phyloP scores from a whole-genome alignment of 2,888 invertebrate genomes.

The Machimus atricapillus region DNA sequence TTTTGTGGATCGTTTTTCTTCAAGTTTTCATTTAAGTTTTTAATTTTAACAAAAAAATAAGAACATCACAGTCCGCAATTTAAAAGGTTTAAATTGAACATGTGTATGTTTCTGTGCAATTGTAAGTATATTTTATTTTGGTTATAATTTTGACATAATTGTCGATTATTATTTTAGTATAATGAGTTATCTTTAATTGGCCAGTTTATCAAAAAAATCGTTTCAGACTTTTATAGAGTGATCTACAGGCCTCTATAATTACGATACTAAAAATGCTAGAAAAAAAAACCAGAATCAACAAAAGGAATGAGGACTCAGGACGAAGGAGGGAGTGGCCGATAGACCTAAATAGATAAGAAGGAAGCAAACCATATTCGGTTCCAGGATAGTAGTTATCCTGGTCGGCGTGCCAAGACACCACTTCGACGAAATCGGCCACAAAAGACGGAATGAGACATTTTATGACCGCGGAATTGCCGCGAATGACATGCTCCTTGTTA shows the following conservation, averaged over 20 bases:
- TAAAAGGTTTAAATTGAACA: too few relatives aligned
- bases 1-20: too few relatives aligned
- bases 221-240: not conserved
- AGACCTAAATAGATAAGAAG: not conserved
- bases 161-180: not conserved
- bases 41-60: too few relatives aligned
- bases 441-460: slow-evolving; percentile 87
- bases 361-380: slow-evolving; percentile 66
- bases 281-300: slow-evolving; percentile 7
- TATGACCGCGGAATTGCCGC: slow-evolving; percentile 80
- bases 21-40: too few relatives aligned
- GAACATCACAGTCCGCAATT: too few relatives aligned
- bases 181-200: not conserved
- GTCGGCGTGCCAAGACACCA: slow-evolving; percentile 82
- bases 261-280: slow-evolving; percentile 37
- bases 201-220: not conserved
- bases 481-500: slow-evolving; percentile 84
- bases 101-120: too few relatives aligned
- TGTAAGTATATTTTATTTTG: too few relatives aligned
- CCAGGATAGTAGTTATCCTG: slow-evolving; percentile 74
- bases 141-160: not conserved
- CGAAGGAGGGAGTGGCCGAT: slow-evolving; percentile 1
- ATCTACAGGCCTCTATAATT: not conserved
- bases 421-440: slow-evolving; percentile 84
- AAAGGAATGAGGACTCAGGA: not conserved